Evolutionary conservation across 2,797 vertebrate genomes (phyloP).

Genomic region (Podargus strigoides): DNA sequence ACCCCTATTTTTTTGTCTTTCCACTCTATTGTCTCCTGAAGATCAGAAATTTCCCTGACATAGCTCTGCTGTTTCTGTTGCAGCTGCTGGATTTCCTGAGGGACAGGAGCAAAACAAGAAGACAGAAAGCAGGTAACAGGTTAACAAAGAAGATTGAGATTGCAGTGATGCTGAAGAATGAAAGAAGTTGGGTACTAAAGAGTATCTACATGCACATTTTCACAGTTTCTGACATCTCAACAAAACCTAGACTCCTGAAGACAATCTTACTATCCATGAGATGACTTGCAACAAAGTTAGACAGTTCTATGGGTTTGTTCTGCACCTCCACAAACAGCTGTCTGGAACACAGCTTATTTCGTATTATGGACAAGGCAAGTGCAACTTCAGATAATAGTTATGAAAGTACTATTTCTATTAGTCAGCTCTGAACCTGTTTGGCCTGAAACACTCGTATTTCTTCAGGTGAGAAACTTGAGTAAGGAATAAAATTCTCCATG

Average conservation of each 20-base stretch:
- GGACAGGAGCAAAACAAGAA: slow-evolving; percentile 53
- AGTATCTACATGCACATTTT: not conserved
- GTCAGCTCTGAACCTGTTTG: not conserved
- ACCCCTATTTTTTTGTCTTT: slow-evolving; percentile 99
- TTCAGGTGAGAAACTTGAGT: not conserved
- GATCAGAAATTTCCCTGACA: slow-evolving; percentile 90
- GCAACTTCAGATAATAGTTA: not conserved
- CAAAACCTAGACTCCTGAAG: not conserved
- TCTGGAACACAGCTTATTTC: not conserved
- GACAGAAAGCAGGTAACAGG: slow-evolving; percentile 61
- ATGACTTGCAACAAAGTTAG: not conserved
- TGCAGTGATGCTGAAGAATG: slow-evolving; percentile 11
- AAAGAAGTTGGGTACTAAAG: not conserved
- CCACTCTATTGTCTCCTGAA: slow-evolving; percentile 98
- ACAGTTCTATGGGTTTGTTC: not conserved
- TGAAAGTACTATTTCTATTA: not conserved
- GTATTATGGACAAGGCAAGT: not conserved
- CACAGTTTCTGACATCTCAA: not conserved
- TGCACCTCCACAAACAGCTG: not conserved
- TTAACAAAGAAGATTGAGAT: slow-evolving; percentile 43
- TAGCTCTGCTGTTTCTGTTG: slow-evolving; percentile 87
- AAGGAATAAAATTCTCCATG: not conserved
- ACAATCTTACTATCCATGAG: not conserved
- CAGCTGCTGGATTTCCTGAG: slow-evolving; percentile 93
- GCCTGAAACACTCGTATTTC: not conserved